A percentile compares a stretch with the other conserved stretches of the same genome.
These are phyloP conservation scores for Netelia virgata DNA, from an alignment of 2,888 invertebrate genomes.

Conservation along the genomic window DNA sequence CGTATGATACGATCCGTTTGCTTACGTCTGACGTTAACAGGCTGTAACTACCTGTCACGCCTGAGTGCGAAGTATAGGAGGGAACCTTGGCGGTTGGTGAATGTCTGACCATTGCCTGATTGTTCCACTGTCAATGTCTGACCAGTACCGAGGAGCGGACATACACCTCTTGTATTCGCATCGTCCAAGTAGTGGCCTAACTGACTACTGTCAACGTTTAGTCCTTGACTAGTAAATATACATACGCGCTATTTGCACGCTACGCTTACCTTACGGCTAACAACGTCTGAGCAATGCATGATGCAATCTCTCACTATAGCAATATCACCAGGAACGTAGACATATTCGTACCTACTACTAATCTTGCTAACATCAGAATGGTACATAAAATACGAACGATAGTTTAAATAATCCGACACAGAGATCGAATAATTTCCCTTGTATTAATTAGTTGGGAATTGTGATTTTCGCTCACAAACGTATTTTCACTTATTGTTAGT, in stretches of 20 bases:
- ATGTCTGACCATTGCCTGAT: conserved; percentile 41
- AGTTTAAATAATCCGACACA: no score
- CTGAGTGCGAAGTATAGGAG: conserved; percentile 35
- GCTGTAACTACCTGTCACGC: conserved; percentile 50
- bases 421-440: no score
- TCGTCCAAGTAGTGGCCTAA: conserved; percentile 17
- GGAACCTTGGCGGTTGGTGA: conserved; percentile 14
- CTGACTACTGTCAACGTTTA: conserved; percentile 47
- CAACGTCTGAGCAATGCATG: conserved; percentile 44
- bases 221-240: conserved; percentile 41
- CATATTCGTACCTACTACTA: neutral
- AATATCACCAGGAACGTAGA: neutral
- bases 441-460: no score
- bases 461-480: neutral
- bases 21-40: conserved; percentile 45
- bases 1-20: conserved; percentile 22
- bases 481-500: neutral
- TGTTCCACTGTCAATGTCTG: conserved; percentile 44
- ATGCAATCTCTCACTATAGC: conserved; percentile 12
- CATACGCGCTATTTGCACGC: conserved; percentile 1
- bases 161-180: neutral
- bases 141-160: neutral
- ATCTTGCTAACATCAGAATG: neutral
- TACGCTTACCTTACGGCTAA: conserved; percentile 53
- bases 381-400: no score